Evolutionary conservation across 1,140 invertebrate genomes (phyloP), one percentile per base, ranked within the genome.

Genomic region (Danaus plexippus): DNA sequence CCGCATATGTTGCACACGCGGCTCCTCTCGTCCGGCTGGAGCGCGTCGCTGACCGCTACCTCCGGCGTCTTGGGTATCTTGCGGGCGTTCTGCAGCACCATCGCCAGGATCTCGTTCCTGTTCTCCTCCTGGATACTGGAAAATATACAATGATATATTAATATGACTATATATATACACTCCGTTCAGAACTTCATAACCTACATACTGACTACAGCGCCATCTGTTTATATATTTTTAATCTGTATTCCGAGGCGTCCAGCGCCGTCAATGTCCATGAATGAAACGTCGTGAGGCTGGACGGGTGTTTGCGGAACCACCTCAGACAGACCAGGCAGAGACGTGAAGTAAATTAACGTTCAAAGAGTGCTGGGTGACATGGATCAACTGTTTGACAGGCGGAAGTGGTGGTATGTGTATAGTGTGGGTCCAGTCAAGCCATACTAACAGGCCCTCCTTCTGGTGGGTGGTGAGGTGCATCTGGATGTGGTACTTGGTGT

Each of bases 1-100:
- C 87, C 89, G 66, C 90, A 91, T 43, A 88, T 87, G 69, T 89
- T 89, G 73, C 90, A 91, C 9, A 89, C 73, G 43, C 87, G 81
- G 43, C 67, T 75, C 1, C 80, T 63, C 57, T 85, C 82, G 65
- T 85, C 80, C 0, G 66, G 11, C 0, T 71, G 75, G 10, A 73
- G 61, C 2, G 70, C 62, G 7, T 73, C 67, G 0, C 66, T 66
- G 45, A 60, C 32, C n/a, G 58, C 41, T 0, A 65, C 56, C 55
- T 75, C 75, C 0, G 76, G 57, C 9, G 71, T 64, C 44, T 76
- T 75, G 0, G 80, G 80, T 45, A 85, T 73, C 11, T 77, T 76
- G 0, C 79, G 63, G 0, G 79, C 82, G 66, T 84, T 84, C 22
- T 84, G 82, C 6, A 82, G 54, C 9, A 82, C 80, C 82, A 85